These are phyloP conservation scores for Hestina assimilis DNA, from an alignment of 1,140 invertebrate genomes.

Conservation along the genomic window DNA sequence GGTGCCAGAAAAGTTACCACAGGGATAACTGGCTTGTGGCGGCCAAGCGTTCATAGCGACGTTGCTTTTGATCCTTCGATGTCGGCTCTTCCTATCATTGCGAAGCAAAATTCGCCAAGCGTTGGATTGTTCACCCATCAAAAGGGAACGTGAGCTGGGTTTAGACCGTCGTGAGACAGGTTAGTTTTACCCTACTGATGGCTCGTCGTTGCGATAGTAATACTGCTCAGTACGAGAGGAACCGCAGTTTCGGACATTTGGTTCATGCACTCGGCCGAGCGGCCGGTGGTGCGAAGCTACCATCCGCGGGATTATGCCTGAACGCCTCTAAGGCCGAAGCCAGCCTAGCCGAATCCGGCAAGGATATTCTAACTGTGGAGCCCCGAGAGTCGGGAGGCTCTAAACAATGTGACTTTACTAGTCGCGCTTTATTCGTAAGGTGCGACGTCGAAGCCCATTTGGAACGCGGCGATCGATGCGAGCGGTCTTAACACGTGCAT, in stretches of 20 bases:
- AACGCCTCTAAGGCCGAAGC: conserved; percentile 90
- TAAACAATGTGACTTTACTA: conserved; percentile 80
- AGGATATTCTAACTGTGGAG: no score
- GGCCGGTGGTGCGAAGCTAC: conserved; percentile 87
- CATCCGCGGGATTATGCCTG: conserved; percentile 90
- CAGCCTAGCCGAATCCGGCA: no score
- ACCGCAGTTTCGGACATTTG: no score
- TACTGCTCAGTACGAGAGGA: conserved; percentile 81
- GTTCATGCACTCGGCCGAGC: conserved; percentile 83
- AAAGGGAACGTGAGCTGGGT: conserved; percentile 88
- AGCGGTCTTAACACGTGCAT: conserved; percentile 63
- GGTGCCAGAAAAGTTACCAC: background rate
- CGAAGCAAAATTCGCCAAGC: conserved; percentile 90
- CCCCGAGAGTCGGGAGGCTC: no score
- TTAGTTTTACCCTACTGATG: conserved; percentile 84
- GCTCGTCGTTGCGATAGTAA: conserved; percentile 78
- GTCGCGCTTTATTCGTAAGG: conserved; percentile 85
- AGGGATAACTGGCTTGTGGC: no score
- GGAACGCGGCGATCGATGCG: conserved; percentile 79
- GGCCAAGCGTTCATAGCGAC: conserved; percentile 91
- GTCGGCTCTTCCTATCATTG: conserved; percentile 93
- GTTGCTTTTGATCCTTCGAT: conserved; percentile 92
- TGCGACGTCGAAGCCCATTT: conserved; percentile 90
- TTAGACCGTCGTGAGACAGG: conserved; percentile 90
- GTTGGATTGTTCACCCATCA: conserved; percentile 90